Percentiles rank a stretch among this genome's conserved stretches.
phyloP scores from a whole-genome alignment of 1,140 invertebrate species.

The Belonocnema kinseyi region DNA sequence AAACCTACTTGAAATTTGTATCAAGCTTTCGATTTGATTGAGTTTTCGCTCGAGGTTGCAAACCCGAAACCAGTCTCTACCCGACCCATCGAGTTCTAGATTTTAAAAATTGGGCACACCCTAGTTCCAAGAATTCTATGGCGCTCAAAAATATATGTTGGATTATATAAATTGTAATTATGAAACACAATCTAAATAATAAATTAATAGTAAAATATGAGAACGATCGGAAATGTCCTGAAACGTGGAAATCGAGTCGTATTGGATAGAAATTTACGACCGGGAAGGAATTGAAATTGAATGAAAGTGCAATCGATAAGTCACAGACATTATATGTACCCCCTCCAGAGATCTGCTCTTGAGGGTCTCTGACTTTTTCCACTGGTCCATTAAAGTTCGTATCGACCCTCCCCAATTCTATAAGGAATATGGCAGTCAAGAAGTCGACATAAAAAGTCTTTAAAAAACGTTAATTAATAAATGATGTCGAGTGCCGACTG shows the following conservation, averaged over 20 bases:
- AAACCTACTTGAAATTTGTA: no score
- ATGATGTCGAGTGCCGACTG: conserved; percentile 13
- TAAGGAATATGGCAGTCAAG: neutral
- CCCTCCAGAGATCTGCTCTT: neutral
- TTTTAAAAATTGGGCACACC: no score
- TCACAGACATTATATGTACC: conserved; percentile 29
- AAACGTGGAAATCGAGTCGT: conserved; percentile 5
- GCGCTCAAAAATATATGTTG: no score
- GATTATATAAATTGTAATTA: no score
- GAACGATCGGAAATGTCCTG: neutral
- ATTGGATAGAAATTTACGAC: conserved; percentile 8
- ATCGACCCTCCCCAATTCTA: neutral
- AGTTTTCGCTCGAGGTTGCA: no score
- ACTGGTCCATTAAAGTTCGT: conserved; percentile 7
- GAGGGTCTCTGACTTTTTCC: neutral
- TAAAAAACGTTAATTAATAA: conserved; percentile 12
- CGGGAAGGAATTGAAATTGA: conserved; percentile 22
- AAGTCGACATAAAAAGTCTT: neutral
- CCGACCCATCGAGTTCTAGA: no score
- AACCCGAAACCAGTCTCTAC: no score
- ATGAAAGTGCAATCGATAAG: conserved; percentile 28
- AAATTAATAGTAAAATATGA: neutral
- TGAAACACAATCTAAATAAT: neutral
- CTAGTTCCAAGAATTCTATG: no score
- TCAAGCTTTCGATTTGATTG: no score